Evolutionary conservation across 2,113 vertebrate genomes (phyloP).

Genomic region (Chloebia gouldiae): DNA sequence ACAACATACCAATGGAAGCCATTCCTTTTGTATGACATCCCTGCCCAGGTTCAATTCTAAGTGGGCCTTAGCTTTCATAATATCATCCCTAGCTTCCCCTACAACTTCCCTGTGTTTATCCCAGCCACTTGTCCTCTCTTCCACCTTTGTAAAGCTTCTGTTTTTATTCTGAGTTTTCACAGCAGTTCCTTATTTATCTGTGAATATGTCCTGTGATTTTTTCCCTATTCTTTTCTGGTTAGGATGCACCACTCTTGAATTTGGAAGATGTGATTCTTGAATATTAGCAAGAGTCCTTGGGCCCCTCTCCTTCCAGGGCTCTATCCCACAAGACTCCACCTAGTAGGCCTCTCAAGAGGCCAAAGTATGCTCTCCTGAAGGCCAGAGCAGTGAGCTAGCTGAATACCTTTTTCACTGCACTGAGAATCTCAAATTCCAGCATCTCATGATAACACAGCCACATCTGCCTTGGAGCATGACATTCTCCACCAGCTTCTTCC

Average conservation of each 20-base stretch:
- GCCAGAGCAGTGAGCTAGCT: not conserved
- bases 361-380: not conserved
- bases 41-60: not conserved
- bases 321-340: not conserved
- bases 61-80: not conserved
- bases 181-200: not conserved
- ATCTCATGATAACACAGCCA: not conserved
- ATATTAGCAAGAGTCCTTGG: not conserved
- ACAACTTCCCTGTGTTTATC: not conserved
- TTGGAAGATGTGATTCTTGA: not conserved
- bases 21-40: not conserved
- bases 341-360: not conserved
- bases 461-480: not conserved
- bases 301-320: not conserved
- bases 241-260: not conserved
- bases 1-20: not conserved
- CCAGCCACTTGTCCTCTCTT: not conserved
- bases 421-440: not conserved
- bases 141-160: not conserved
- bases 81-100: not conserved
- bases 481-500: not conserved
- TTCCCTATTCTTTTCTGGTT: not conserved
- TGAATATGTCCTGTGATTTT: not conserved
- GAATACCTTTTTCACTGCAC: not conserved
- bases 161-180: not conserved